These are phyloP conservation scores for Erynnis tages DNA, from an alignment of 2,888 invertebrate species.

Conservation along the genomic window DNA sequence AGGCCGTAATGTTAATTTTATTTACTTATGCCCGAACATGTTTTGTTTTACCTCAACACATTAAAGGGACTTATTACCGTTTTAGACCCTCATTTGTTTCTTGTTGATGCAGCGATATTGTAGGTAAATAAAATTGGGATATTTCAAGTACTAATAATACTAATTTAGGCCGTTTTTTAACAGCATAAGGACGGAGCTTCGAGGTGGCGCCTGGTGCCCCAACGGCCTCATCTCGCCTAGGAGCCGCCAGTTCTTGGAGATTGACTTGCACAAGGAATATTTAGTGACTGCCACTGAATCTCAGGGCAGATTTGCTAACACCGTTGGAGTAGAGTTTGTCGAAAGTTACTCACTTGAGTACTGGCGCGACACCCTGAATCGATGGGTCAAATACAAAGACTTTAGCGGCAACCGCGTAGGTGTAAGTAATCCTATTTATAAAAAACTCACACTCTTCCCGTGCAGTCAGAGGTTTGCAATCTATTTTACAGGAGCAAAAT, in stretches of 20 bases:
- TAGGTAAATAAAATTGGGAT: too few species aligned
- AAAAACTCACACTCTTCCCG: neutral
- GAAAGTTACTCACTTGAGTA: slow-evolving; percentile 92
- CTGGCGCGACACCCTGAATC: slow-evolving; percentile 84
- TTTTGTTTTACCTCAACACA: slow-evolving; percentile 18
- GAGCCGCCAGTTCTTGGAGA: slow-evolving; percentile 91
- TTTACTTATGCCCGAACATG: slow-evolving; percentile 45
- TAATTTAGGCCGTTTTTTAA: too few species aligned
- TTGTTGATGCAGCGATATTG: too few species aligned
- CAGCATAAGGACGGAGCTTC: slow-evolving; percentile 92
- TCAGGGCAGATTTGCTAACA: slow-evolving; percentile 95
- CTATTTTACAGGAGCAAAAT: too few species aligned
- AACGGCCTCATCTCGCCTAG: slow-evolving; percentile 88
- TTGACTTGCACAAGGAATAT: slow-evolving; percentile 87
- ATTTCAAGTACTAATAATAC: too few species aligned
- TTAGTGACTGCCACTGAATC: slow-evolving; percentile 93
- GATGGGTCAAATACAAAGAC: slow-evolving; percentile 91
- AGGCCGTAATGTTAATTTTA: slow-evolving; percentile 58
- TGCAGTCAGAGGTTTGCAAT: too few species aligned
- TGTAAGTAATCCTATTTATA: slow-evolving; percentile 25
- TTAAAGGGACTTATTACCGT: neutral
- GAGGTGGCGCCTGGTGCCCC: slow-evolving; percentile 97
- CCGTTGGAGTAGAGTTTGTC: slow-evolving; percentile 93
- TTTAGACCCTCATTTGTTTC: too few species aligned
- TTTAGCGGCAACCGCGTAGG: slow-evolving; percentile 88